A percentile compares a stretch with the other conserved stretches of the same genome.
phyloP scores from a whole-genome alignment of 2,888 invertebrate species.

The Rhorus exstirpatorius region DNA sequence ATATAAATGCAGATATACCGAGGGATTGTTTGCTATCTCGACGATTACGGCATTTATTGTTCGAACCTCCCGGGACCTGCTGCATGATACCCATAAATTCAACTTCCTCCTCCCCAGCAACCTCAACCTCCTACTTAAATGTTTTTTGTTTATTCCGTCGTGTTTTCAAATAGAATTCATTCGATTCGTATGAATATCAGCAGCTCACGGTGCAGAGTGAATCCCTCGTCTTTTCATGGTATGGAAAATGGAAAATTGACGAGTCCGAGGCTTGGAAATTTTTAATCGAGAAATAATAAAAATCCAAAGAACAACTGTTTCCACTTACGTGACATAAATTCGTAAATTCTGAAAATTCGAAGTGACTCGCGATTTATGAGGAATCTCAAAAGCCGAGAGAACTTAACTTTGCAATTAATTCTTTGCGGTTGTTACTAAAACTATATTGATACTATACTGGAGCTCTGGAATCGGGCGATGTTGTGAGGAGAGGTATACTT shows the following conservation, averaged over 20 bases:
- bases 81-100: constrained; percentile 20
- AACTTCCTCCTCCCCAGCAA: too few relatives aligned
- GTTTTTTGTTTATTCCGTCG: background rate
- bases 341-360: too few relatives aligned
- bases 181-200: background rate
- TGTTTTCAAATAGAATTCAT: constrained; percentile 1
- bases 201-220: background rate
- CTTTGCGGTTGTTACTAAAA: too few relatives aligned
- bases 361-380: constrained; percentile 6
- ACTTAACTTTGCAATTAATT: too few relatives aligned
- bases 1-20: background rate
- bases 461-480: background rate
- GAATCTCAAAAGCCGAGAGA: too few relatives aligned
- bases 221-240: background rate
- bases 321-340: too few relatives aligned
- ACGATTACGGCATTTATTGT: constrained; percentile 46
- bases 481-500: constrained; percentile 72
- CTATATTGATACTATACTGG: too few relatives aligned
- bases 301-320: too few relatives aligned
- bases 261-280: background rate
- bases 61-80: background rate
- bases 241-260: background rate
- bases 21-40: constrained; percentile 21
- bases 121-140: background rate
- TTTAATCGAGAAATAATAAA: constrained; percentile 5